Evolutionary conservation across 1,140 invertebrate species (phyloP), one percentile per base, ranked within the genome.

Genomic region (Paraescarpia echinospica): DNA sequence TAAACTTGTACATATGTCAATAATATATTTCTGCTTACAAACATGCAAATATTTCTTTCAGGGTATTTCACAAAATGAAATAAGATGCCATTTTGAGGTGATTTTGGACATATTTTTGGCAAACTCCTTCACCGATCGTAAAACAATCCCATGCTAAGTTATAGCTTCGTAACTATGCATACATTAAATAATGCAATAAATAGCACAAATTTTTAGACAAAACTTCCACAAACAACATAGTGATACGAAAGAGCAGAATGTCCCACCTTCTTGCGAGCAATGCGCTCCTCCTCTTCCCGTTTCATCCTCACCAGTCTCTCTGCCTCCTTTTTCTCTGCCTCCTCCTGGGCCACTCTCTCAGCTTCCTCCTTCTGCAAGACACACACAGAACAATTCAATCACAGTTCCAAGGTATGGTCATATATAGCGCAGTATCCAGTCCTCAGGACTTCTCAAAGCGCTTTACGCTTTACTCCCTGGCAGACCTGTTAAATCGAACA

Each of bases 251-350:
- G 33, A 91, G n/a, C 9, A n/a, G 33, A 33, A 91, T 91, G 31
- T 41, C 33, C n/a, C n/a, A 90, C 92, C 92, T 92, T 92, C 51
- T 92, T 92, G 31, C 92, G 41, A 35, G 89, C 92, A 14, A 89
- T 34, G 31, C 92, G 77, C 90, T 92, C 92, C 33, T 92, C 92
- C 77, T 92, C 92, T 33, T 89, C 92, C 33, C 89, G 34, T 41
- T 92, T 92, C 31, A 77, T 35, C 89, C 35, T 90, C 77, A 90
- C 92, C 9, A n/a, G 5, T 90, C 89, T 89, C 89, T 92, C 89
- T n/a, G 89, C 90, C 34, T 92, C 92, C 33, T 89, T 89, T 8
- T 27, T 34, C 18, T 92, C 92, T 27, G 89, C 89, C 89, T 92
- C 92, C 33, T 90, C 89, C 41, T 92, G 34, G n/a, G 89, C 77